Percentiles rank a stretch among this genome's conserved stretches.
These are phyloP conservation scores for Astropecten irregularis DNA, from an alignment of 53 echinoderm and acorn worm genomes.

Conservation along the genomic window DNA sequence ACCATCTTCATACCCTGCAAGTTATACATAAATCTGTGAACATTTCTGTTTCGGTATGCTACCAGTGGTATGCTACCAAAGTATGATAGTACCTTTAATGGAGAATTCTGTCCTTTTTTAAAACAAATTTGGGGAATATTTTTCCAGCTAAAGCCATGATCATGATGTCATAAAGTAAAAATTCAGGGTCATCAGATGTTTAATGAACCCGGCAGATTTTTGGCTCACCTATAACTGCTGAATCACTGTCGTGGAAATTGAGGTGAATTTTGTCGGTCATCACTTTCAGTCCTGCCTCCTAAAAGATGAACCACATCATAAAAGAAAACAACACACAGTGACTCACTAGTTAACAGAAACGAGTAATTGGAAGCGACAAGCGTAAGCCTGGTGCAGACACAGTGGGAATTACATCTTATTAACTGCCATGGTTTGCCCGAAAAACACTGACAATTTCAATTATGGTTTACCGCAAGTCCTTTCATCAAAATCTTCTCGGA, in stretches of 20 bases:
- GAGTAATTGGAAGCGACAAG: slow-evolving; percentile 27
- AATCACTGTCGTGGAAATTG: slow-evolving; percentile 69
- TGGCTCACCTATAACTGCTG: slow-evolving; percentile 57
- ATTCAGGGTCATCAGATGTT: too few species aligned
- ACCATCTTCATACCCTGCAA: too few species aligned
- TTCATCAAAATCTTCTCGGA: too few species aligned
- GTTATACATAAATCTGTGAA: too few species aligned
- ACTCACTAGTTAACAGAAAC: slow-evolving; percentile 8
- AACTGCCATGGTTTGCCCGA: background rate
- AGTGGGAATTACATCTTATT: slow-evolving; percentile 4
- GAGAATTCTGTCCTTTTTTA: too few species aligned
- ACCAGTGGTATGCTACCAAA: too few species aligned
- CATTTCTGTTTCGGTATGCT: too few species aligned
- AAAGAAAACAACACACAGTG: background rate
- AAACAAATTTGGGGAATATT: too few species aligned
- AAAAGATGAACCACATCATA: background rate
- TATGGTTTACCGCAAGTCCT: background rate
- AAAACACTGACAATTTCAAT: slow-evolving; percentile 43
- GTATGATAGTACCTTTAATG: too few species aligned
- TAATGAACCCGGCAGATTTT: too few species aligned
- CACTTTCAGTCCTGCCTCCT: slow-evolving; percentile 92
- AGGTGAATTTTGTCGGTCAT: slow-evolving; percentile 91
- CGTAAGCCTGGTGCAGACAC: background rate
- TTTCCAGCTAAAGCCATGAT: too few species aligned
- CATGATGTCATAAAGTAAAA: too few species aligned